Evolutionary conservation across 2,113 vertebrate genomes (phyloP), one percentile per base, ranked within the genome.

Genomic region (Serilophus lunatus): DNA sequence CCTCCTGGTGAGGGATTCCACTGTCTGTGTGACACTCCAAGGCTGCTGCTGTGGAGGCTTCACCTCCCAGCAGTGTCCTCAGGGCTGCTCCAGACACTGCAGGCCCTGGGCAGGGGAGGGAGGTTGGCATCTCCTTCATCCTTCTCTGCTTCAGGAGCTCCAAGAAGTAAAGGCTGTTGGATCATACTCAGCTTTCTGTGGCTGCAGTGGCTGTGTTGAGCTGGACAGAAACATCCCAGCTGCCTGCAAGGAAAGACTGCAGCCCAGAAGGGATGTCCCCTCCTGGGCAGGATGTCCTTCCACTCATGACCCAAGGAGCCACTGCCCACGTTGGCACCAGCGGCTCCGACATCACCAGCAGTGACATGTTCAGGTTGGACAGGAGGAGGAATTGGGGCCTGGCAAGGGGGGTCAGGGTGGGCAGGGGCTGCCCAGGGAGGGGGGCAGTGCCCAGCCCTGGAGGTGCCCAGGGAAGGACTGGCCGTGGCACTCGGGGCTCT

Each of bases 21-120:
- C 53, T 0, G 0, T 7, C 64, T 47, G 35, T 7, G 12, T 6
- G 71, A 28, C 7, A 10, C 36, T 38, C 70, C 16, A 22, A 54
- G 40, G 47, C 19, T 33, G 51, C 50, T 81, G 29, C 50, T 26
- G 25, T 7, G 33, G 26, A 50, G 49, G 40, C 31, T 56, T 25
- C 59, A 18, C 22, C 33, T n/a, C 40, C 35, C 64, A 36, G 28
- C 31, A 44, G 14, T 4, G 8, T 18, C 42, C 60, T 45, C 33
- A 25, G 24, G 18, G 22, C 22, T 40, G 24, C 40, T 50, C 59
- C 47, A 35, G 77, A 29, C 35, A 44, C 23, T 31, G 28, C 28
- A 68, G 59, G 12, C 60, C 26, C 17, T 9, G 28, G 33, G 45
- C 38, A 35, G 47, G 53, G 28, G 8, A 54, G 45, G 14, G 57